A percentile compares a stretch with the other conserved stretches of the same genome.
These are phyloP conservation scores for Lasiurus borealis DNA, from an alignment of 2,113 vertebrate genomes.

Conservation along the genomic window DNA sequence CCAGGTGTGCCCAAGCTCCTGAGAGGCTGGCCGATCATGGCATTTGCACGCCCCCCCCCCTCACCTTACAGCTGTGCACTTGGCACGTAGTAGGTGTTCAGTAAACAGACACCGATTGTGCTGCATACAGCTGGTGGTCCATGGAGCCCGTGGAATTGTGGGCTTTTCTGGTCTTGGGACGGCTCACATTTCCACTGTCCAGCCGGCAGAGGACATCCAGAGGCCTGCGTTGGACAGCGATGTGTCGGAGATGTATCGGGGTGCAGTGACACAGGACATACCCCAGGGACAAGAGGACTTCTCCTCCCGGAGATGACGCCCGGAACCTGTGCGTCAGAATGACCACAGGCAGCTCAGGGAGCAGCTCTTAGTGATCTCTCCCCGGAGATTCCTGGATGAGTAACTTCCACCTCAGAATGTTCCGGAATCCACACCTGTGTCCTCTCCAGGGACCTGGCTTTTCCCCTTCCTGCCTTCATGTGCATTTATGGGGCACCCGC, in stretches of 20 bases:
- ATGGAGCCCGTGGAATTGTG: neutral
- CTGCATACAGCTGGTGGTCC: neutral
- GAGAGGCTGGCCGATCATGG: neutral
- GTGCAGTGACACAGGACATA: neutral
- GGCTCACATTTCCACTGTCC: neutral
- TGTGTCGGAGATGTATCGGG: neutral
- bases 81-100: neutral
- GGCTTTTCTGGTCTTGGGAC: neutral
- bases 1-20: fast-evolving
- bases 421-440: neutral
- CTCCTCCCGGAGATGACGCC: no score
- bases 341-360: no score
- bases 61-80: neutral
- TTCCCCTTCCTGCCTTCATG: neutral
- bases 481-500: neutral
- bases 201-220: neutral
- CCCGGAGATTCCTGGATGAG: neutral
- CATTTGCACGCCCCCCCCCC: neutral
- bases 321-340: no score
- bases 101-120: neutral
- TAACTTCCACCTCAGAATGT: neutral
- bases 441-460: neutral
- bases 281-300: neutral
- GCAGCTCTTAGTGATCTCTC: no score
- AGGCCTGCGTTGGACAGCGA: neutral